phyloP scores from a whole-genome alignment of 2,113 vertebrate genomes.

The Melospiza melodia region DNA sequence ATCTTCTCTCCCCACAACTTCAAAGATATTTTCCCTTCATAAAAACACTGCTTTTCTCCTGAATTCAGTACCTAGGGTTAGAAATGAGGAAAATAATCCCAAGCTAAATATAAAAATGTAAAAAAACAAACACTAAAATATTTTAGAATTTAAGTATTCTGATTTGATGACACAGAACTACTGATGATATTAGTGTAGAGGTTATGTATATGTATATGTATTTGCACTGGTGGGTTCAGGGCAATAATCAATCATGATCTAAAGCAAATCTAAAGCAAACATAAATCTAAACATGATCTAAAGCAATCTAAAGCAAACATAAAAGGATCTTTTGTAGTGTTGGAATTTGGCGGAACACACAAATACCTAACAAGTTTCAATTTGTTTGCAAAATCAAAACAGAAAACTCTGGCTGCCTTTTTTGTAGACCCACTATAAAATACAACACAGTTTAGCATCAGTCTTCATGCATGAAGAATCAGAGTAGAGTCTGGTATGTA shows the following conservation, averaged over 20 bases:
- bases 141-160: not conserved
- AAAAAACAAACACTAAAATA: not conserved
- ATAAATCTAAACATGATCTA: too few relatives aligned
- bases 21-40: not conserved
- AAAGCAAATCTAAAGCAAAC: not conserved
- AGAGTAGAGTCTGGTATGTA: not conserved
- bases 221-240: not conserved
- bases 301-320: not conserved
- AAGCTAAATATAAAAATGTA: not conserved
- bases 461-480: not conserved
- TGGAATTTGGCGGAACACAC: not conserved
- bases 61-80: not conserved
- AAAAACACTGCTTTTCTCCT: not conserved
- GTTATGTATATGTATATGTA: too few relatives aligned
- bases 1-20: not conserved
- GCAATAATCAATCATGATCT: not conserved
- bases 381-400: not conserved
- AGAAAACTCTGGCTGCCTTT: not conserved
- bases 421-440: not conserved
- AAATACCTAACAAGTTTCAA: not conserved
- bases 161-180: not conserved
- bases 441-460: not conserved
- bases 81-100: not conserved
- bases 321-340: not conserved
- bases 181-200: not conserved